These are phyloP conservation scores for Drosophila emarginata DNA, from an alignment of 2,888 invertebrate species.

Conservation along the genomic window DNA sequence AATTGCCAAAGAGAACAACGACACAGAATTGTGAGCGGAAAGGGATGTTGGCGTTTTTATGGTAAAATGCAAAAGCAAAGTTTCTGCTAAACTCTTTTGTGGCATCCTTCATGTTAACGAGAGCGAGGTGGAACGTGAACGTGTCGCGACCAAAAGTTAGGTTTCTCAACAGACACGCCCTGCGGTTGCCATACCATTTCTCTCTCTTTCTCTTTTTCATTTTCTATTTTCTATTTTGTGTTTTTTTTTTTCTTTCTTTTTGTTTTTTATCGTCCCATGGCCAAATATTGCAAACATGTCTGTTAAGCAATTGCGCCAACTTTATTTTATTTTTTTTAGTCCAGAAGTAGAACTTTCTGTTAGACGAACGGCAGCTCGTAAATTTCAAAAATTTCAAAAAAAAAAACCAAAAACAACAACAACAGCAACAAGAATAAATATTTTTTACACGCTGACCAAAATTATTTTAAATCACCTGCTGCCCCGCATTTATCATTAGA, in stretches of 20 bases:
- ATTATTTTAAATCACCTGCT: conserved; percentile 79
- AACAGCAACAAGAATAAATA: conserved; percentile 45
- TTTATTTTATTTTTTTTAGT: conserved; percentile 32
- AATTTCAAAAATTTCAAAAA: conserved; percentile 66
- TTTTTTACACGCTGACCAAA: conserved; percentile 70
- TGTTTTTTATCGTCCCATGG: conserved; percentile 12
- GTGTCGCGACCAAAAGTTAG: conserved; percentile 67
- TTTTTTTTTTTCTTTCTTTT: not conserved
- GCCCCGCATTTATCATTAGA: conserved; percentile 76
- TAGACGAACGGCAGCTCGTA: conserved; percentile 62
- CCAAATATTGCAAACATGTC: conserved; percentile 49
- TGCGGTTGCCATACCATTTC: conserved; percentile 11
- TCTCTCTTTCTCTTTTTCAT: conserved; percentile 10
- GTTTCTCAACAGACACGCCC: conserved; percentile 33
- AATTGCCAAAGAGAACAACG: conserved; percentile 8
- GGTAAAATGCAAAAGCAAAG: conserved; percentile 52
- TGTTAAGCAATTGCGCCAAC: conserved; percentile 53
- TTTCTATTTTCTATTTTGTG: not conserved
- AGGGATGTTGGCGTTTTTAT: conserved; percentile 24
- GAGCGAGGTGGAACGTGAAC: conserved; percentile 49
- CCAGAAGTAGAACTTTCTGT: conserved; percentile 43
- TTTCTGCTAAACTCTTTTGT: conserved; percentile 64
- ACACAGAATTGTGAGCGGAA: not conserved
- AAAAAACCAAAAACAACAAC: conserved; percentile 54
- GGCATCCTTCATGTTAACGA: conserved; percentile 43